Base-by-base conservation (phyloP, 2,797 vertebrate species). In the Acanthurus lineatus region DNA sequence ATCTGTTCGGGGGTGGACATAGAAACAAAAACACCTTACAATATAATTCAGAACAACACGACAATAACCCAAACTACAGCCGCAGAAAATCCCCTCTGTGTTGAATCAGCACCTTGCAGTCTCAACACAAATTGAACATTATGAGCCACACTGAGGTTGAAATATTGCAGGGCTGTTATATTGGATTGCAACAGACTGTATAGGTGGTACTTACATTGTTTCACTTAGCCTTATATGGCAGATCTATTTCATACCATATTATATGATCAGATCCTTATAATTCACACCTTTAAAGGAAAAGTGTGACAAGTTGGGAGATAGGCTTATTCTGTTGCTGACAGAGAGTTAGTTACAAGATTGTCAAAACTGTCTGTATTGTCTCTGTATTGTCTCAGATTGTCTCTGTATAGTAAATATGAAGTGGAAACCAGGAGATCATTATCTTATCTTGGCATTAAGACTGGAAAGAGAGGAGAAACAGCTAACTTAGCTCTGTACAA, bases 41-140 rank as follows among this genome's bases (percentile, higher is more conserved):
- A 69, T 49, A 62, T 75, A 57, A 65, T 71, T 32, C 72, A 66
- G 58, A 52, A 10, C 11, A 65, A 76, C 68, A 64, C 45, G 77
- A 81, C 74, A 84, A 63, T 28, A 77, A 40, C 74, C 77, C 60
- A 85, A 73, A 53, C 72, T 59, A 56, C 16, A 78, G 63, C 75
- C 56, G 61, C 57, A 63, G 68, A 79, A 79, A 73, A 84, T 83
- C 75, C 42, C 57, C 68, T 45, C 54, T 73, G 64, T 79, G 88
- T 82, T 86, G 83, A 79, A 73, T 91, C 89, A 89, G 84, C 86
- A 84, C 25, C 68, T 82, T 74, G 72, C 67, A 51, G 52, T 51
- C 65, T 81, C 77, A 68, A 77, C 72, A 86, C 52, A 86, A 78
- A 90, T 81, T 69, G 68, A 78, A 84, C 73, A 84, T 89, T 77